Conservation (phyloP, 1,140 invertebrate genomes). For the Euwallacea similis region DNA sequence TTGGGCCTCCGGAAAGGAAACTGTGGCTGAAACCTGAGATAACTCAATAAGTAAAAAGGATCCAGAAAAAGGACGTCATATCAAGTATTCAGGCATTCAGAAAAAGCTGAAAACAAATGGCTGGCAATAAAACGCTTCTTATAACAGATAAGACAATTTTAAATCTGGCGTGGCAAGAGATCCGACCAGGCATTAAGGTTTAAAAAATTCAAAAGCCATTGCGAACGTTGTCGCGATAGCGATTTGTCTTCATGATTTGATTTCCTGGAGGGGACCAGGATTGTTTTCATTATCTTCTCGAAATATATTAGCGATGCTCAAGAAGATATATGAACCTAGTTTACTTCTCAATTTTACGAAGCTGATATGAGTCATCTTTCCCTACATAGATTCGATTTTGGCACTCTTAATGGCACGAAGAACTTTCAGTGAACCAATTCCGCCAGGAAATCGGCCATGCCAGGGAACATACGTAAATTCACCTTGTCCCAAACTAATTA, state of each 20-base stretch:
- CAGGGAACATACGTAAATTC: slow-evolving; percentile 51
- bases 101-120: slow-evolving; percentile 17
- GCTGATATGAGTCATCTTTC: background rate
- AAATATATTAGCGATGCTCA: slow-evolving; percentile 18
- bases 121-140: slow-evolving; percentile 9
- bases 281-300: slow-evolving; percentile 26
- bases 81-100: background rate
- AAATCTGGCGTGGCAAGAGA: slow-evolving; percentile 7
- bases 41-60: too few relatives aligned
- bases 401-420: slow-evolving; percentile 14
- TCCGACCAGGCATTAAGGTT: slow-evolving; percentile 14
- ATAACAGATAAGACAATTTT: slow-evolving; percentile 28
- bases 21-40: background rate
- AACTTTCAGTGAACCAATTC: slow-evolving; percentile 16
- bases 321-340: slow-evolving; percentile 8
- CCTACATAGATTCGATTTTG: background rate
- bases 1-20: background rate
- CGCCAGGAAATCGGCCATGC: slow-evolving; percentile 46
- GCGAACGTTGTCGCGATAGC: slow-evolving; percentile 14
- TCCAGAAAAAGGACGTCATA: background rate
- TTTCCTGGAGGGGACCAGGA: slow-evolving; percentile 16
- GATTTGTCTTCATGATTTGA: slow-evolving; percentile 30
- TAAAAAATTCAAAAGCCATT: slow-evolving; percentile 30
- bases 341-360: slow-evolving; percentile 2
- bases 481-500: slow-evolving; percentile 54